Evolutionary conservation across 2,797 vertebrate genomes (phyloP), one percentile per base, ranked within the genome.

Genomic region (Luscinia megarhynchos): DNA sequence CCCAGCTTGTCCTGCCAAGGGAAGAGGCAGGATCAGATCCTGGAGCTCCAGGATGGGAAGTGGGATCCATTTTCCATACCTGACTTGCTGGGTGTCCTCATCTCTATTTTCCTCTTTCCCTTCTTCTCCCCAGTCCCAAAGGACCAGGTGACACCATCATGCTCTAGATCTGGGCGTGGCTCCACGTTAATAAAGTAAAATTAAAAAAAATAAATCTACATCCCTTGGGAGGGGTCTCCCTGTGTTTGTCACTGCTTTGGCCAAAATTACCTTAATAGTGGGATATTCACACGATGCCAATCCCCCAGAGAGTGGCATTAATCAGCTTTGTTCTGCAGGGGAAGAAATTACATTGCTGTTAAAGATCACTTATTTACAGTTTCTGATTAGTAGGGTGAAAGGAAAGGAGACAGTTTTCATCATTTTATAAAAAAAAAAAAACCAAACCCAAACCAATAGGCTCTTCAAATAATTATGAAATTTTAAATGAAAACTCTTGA

Each of bases 291-390:
- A 77, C 6, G 2, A 59, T 40, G 70, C 66, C 82, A 81, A 20
- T 67, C 50, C 87, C 58, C 58, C 40, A 15, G 3, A 21, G 43
- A 68, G 83, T 66, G 16, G 32, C 20, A 29, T 87, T 78, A 81
- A 78, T 96, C 69, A 86, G 40, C 53, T 36, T 77, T 68, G 36
- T 64, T 91, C 74, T 72, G 58, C 5, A 2, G 45, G 50, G 57
- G 24, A 89, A 91, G 46, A 80, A 93, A 93, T 85, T 55, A 51
- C 8, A 48, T 41, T 66, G 46, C 82, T 27, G 48, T 86, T 87
- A 90, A 95, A 46, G 53, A 87, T 62, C 32, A 57, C 41, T 90
- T 92, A 84, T 89, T 90, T 94, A 87, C 59, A 67, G 48, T 76
- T 85, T 73, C 78, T 95, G 72, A 94, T 91, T 70, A 78, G 58